Conservation (phyloP, 2,888 invertebrate genomes). For the Clanis bilineata region DNA sequence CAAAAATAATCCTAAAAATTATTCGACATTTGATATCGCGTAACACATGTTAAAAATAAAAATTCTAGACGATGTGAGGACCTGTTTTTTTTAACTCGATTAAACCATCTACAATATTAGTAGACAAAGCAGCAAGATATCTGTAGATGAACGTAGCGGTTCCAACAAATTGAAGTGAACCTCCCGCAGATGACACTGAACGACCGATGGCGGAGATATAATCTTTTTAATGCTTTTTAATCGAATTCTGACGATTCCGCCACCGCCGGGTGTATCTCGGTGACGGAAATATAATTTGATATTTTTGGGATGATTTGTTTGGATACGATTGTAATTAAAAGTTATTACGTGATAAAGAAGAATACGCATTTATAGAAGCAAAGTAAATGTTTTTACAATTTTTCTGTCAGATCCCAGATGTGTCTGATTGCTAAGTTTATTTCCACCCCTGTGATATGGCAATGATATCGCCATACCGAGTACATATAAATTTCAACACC, state of each 20-base stretch:
- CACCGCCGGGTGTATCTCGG: neutral
- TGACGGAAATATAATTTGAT: neutral
- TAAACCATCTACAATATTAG: too few species aligned
- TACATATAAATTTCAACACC: too few species aligned
- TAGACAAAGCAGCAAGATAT: neutral
- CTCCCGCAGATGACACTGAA: neutral
- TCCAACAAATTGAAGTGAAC: neutral
- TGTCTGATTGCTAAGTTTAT: too few species aligned
- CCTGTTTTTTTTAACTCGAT: too few species aligned
- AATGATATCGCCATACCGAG: too few species aligned
- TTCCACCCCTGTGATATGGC: too few species aligned
- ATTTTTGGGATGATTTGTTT: neutral
- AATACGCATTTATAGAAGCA: too few species aligned
- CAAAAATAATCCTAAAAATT: too few species aligned
- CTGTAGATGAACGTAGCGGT: neutral
- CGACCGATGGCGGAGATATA: neutral
- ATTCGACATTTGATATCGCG: too few species aligned
- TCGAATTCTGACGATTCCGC: constrained; percentile 14
- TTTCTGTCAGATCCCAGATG: neutral
- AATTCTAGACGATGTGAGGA: too few species aligned
- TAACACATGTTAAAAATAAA: too few species aligned
- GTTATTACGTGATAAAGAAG: neutral
- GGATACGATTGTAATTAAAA: neutral
- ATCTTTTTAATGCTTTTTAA: constrained; percentile 12
- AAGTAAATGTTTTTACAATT: too few species aligned